Base-by-base conservation (phyloP, 2,797 vertebrate species). In the Hoplostethus mediterraneus region DNA sequence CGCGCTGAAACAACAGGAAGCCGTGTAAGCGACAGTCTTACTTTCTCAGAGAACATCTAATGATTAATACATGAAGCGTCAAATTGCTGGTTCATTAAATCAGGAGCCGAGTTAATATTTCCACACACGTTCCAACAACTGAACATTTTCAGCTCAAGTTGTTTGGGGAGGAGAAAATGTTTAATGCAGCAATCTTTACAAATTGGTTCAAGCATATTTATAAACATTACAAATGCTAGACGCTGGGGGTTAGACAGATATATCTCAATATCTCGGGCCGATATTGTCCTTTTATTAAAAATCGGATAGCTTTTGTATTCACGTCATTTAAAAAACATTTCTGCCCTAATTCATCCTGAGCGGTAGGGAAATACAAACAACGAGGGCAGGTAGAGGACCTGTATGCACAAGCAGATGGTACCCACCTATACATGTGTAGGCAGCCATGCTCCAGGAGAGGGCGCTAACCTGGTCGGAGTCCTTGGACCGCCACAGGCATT, bases 371-470 rank as follows among this genome's bases (percentile, higher is more conserved):
- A 1, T 36, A 36, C 6, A 36, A 36, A 8, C 9, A 12, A 42
- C 40, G 2, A 11, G 45, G 45, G 16, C 3, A 47, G 16, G 14
- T 48, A 17, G 17, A 17, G 47, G 16, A 28, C 28, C 28, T 28
- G 28, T 28, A 28, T 28, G 45, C 1, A 63, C 30, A 28, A 28
- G 28, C 28, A 17, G 4, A 44, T 13, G 42, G 42, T 16, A 77
- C 96, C 97, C 91, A 99, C 98, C 90, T 63, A 93, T 81, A 21
- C 94, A 96, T 1, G 96, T 97, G 59, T 96, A 98, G 0, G 92
- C 86, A 1, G 97, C 95, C 87, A 99, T 75, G 1, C 75, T 91
- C 98, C 98, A 99, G 31, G 96, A 96, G 77, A 97, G 89, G 16
- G 96, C 93, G 4, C 97, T 99, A 16, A 95, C 94, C 52, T 97